Base-by-base conservation (phyloP, 2,888 invertebrate species). In the Trissoscelio sp. region DNA sequence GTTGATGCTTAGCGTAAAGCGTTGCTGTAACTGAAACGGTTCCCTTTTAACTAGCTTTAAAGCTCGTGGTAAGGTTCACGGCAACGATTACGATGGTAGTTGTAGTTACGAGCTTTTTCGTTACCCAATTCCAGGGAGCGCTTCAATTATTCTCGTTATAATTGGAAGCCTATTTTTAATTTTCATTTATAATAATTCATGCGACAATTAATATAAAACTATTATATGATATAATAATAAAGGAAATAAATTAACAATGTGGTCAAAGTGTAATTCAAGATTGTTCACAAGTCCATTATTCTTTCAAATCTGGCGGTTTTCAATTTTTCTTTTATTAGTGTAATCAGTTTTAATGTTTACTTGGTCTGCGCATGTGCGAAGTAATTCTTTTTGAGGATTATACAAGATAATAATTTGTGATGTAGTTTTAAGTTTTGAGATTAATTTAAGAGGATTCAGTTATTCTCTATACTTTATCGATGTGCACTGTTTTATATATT, bases 211-310 rank as follows among this genome's bases (percentile, higher is more conserved):
- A 88, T 87, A 88, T 85, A 85, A 87, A 88, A 88, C 87, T 87
- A 89, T 88, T 89, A 89, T 89, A 89, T 88, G 88, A 88, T 86
- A 89, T 88, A 89, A 89, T 87, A 88, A 89, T 89, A 88, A 89
- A 88, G 87, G 86, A 88, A 89, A 88, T 89, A 88, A 89, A 88
- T 87, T 83, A 87, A 88, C 69, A 64, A 51, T 72, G 77, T 81
- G 69, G 77, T 69, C 53, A 66, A 66, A 57, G 42, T 64, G 55
- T 73, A 53, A 72, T 79, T 79, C 53, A 44, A 73, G 16, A 51
- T 60, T 18, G 24, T n/a, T 44, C 11, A 46, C 22, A 48, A 31
- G 1, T 64, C 48, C 64, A 34, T 48, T 12, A 58, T 28, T 51
- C 46, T 46, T 11, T 11, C 31, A 31, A 31, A 2, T 2, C 31